Percentiles rank a stretch among this genome's conserved stretches.
phyloP scores from a whole-genome alignment of 1,140 invertebrate genomes.

The Pogonus chalceus region DNA sequence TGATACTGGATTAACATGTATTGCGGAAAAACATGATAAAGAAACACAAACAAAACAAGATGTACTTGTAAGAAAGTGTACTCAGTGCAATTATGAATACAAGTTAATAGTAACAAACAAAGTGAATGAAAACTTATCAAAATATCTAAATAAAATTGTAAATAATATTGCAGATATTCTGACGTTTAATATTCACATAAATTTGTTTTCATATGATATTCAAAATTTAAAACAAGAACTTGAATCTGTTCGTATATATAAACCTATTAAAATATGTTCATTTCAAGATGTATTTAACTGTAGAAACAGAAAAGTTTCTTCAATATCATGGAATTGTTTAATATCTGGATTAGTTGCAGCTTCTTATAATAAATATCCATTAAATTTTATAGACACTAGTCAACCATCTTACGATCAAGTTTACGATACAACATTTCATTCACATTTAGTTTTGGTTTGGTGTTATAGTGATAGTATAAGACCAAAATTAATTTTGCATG shows the following conservation, averaged over 20 bases:
- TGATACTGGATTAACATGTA: constrained; percentile 41
- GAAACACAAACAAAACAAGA: constrained; percentile 54
- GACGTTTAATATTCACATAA: constrained; percentile 47
- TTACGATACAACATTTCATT: constrained; percentile 39
- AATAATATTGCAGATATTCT: constrained; percentile 35
- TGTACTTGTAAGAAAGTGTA: constrained; percentile 54
- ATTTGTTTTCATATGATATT: constrained; percentile 57
- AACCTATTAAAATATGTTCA: constrained; percentile 36
- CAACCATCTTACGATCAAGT: constrained; percentile 36
- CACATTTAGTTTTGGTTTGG: constrained; percentile 61
- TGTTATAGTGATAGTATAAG: constrained; percentile 56
- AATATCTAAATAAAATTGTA: constrained; percentile 25
- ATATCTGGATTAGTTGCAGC: constrained; percentile 53
- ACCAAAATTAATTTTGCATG: constrained; percentile 58
- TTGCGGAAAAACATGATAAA: constrained; percentile 32
- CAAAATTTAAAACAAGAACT: constrained; percentile 35
- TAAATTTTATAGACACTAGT: constrained; percentile 10
- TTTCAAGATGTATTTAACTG: constrained; percentile 50
- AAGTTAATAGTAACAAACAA: no score
- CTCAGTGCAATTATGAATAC: constrained; percentile 44
- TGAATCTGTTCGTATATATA: constrained; percentile 31
- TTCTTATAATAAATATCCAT: constrained; percentile 38
- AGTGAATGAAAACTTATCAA: no score
- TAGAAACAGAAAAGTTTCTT: constrained; percentile 52
- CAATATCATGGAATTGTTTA: constrained; percentile 56